Evolutionary conservation across 2,113 vertebrate genomes (phyloP).

Genomic region (Apistogramma diplotaenia): DNA sequence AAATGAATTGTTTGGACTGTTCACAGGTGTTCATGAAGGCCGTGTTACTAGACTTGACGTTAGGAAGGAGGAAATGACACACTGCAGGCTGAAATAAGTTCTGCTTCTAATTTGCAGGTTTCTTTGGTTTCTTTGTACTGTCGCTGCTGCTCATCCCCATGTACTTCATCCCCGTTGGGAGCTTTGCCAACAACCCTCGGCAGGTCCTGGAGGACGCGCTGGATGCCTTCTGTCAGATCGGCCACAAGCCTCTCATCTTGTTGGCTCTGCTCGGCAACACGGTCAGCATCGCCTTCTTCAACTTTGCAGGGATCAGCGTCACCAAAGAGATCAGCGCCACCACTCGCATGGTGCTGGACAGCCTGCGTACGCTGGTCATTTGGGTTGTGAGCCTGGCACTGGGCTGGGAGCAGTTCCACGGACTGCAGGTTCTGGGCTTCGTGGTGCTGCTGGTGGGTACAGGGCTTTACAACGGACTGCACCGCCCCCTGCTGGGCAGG

Average conservation of each 20-base stretch:
- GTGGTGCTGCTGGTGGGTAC: constrained; percentile 83
- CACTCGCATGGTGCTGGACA: constrained; percentile 96
- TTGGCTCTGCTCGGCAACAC: constrained; percentile 88
- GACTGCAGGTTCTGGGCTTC: constrained; percentile 89
- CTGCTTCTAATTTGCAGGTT: constrained; percentile 69
- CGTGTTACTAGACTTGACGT: too few relatives aligned
- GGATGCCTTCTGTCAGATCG: constrained; percentile 93
- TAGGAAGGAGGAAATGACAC: too few relatives aligned
- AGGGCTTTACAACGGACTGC: constrained; percentile 87
- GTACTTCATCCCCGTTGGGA: constrained; percentile 85
- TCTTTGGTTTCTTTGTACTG: constrained; percentile 90
- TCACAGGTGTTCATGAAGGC: background rate
- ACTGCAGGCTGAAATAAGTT: background rate
- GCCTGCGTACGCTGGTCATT: constrained; percentile 88
- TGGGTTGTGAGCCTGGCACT: constrained; percentile 87
- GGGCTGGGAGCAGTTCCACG: constrained; percentile 88
- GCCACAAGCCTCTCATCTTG: constrained; percentile 81
- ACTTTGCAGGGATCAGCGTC: constrained; percentile 94
- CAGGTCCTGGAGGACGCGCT: constrained; percentile 83
- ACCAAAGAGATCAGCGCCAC: constrained; percentile 96
- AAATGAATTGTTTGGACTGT: too few relatives aligned
- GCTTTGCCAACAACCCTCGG: constrained; percentile 79
- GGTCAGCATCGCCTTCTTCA: constrained; percentile 95
- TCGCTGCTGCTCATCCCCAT: constrained; percentile 88
- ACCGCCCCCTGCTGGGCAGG: constrained; percentile 78